Evolutionary conservation across 1,140 invertebrate genomes (phyloP).

Genomic region (Parapsyche elsis): DNA sequence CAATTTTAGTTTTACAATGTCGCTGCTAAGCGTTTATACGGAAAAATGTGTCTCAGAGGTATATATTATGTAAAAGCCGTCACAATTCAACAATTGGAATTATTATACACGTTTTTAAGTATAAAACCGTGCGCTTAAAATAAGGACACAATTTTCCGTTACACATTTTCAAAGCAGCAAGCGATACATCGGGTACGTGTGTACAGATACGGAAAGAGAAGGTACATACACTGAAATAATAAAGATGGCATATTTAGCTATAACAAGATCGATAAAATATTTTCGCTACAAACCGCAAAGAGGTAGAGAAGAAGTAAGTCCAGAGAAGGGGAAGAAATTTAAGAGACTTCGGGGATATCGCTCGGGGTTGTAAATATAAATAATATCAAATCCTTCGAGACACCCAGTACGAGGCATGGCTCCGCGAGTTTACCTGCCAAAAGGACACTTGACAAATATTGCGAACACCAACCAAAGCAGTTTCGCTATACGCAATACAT

Average conservation of each 20-base stretch:
- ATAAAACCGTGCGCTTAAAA: no score
- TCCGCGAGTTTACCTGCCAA: constrained; percentile 35
- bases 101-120: no score
- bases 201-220: background rate
- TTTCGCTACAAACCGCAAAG: constrained; percentile 18
- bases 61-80: no score
- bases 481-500: background rate
- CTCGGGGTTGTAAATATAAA: constrained; percentile 54
- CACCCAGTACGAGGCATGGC: background rate
- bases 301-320: constrained; percentile 7
- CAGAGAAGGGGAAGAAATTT: constrained; percentile 41
- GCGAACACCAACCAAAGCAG: background rate
- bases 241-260: constrained; percentile 28
- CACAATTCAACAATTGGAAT: no score
- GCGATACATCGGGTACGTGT: no score
- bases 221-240: constrained; percentile 21
- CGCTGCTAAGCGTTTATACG: no score
- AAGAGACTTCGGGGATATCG: constrained; percentile 52
- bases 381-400: constrained; percentile 52
- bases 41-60: no score
- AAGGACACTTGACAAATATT: constrained; percentile 43
- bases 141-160: no score
- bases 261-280: constrained; percentile 45
- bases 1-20: no score
- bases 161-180: no score